Base-by-base conservation (phyloP, 2,797 vertebrate genomes). In the Cirrhinus molitorella region DNA sequence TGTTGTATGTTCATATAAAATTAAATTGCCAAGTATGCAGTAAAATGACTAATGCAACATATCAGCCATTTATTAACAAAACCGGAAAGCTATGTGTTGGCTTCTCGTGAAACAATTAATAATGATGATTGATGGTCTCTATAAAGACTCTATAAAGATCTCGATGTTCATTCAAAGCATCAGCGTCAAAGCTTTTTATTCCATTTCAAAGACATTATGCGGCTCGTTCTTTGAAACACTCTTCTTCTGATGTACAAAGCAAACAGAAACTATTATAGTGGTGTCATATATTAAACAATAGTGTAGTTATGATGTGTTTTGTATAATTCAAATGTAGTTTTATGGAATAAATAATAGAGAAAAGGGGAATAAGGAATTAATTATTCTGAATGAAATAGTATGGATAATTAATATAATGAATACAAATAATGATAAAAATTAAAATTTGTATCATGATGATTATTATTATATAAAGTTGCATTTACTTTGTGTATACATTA, bases 11-110 rank as follows among this genome's bases (percentile, higher is more conserved):
- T 85, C 71, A 67, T 74, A 66, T 70, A 68, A 77, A 83, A 71
- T 70, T 83, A 8, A 71, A 51, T 79, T 61, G 66, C 40, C 66
- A 83, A 71, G 67, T 45, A 25, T 83, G 82, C 82, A 61, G 66
- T 72, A 83, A 71, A 71, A 78, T 83, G 82, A 83, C 75, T 83
- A 71, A 79, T 83, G 82, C 28, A 21, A 83, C 75, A 78, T 61
- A 49, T 70, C 74, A 71, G 37, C 63, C 49, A 59, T 77, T 83
- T 83, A 68, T 83, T 71, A 70, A 70, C 43, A 59, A 63, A 70
- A 49, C 31, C 17, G 74, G 40, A 83, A 68, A 67, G 73, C 81
- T 83, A 55, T 77, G 74, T 63, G 74, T 83, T 83, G 51, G 53
- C 65, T 70, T 78, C 19, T 71, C 17, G 13, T 71, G 55, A 71